A percentile compares a stretch with the other conserved stretches of the same genome.
Evolutionary conservation across 1,140 invertebrate species (phyloP).

Genomic region (Arctopsyche grandis): DNA sequence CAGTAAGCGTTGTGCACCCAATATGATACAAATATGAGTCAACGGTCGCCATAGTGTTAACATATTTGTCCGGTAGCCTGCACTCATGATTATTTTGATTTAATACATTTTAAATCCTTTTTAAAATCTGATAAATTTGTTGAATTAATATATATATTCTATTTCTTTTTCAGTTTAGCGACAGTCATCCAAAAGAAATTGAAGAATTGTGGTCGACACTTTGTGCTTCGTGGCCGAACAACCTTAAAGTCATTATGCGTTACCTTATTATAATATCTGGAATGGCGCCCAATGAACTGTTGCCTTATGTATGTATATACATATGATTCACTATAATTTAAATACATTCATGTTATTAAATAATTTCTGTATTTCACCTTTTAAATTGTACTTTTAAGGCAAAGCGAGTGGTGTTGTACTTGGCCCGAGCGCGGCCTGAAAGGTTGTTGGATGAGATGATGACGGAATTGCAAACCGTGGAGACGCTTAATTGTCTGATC

Average conservation of each 20-base stretch:
- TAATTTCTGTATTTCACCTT: too few species aligned
- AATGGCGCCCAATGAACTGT: constrained; percentile 91
- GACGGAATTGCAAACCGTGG: constrained; percentile 95
- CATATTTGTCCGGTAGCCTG: too few species aligned
- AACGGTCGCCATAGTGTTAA: too few species aligned
- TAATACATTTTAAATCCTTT: too few species aligned
- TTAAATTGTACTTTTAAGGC: constrained; percentile 82
- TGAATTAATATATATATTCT: neutral
- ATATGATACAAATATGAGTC: too few species aligned
- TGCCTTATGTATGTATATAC: constrained; percentile 80
- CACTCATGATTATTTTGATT: too few species aligned
- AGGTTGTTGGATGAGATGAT: constrained; percentile 95
- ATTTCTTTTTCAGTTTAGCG: constrained; percentile 80
- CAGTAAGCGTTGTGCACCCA: too few species aligned
- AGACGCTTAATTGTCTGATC: constrained; percentile 93
- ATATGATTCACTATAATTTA: too few species aligned
- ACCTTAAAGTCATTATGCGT: constrained; percentile 96
- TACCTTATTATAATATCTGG: constrained; percentile 97
- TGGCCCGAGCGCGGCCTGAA: constrained; percentile 90
- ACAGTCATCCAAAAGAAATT: constrained; percentile 94
- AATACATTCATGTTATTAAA: neutral
- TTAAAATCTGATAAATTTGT: too few species aligned
- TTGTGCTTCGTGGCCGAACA: constrained; percentile 95
- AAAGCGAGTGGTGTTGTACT: constrained; percentile 92
- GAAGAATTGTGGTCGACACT: constrained; percentile 96